phyloP scores from a whole-genome alignment of 2,797 vertebrate species.

The Ctenopoma multispine region DNA sequence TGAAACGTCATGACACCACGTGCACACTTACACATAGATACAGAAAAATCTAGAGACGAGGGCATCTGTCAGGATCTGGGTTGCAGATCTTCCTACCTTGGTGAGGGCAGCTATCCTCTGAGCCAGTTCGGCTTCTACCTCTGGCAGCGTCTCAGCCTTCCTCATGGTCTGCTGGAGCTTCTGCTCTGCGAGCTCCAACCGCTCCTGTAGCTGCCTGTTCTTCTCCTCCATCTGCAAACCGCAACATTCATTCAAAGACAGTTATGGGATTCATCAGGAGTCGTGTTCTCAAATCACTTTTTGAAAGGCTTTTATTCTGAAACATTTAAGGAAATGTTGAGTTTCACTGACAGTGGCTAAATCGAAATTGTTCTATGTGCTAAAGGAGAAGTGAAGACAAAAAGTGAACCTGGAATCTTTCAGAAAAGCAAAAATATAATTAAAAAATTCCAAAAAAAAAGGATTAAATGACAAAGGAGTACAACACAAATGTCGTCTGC shows the following conservation, averaged over 20 bases:
- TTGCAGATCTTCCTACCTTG: slow-evolving; percentile 86
- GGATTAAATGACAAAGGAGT: too few species aligned
- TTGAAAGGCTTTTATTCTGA: too few species aligned
- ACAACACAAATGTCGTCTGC: too few species aligned
- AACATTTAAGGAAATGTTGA: too few species aligned
- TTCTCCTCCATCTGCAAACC: slow-evolving; percentile 94
- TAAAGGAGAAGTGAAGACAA: too few species aligned
- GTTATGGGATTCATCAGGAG: neutral
- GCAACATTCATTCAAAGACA: neutral
- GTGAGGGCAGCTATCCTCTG: slow-evolving; percentile 98
- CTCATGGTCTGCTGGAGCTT: slow-evolving; percentile 99
- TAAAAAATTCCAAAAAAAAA: too few species aligned
- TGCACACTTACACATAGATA: slow-evolving; percentile 54
- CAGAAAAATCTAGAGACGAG: slow-evolving; percentile 35
- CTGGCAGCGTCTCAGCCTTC: slow-evolving; percentile 97
- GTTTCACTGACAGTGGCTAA: too few species aligned
- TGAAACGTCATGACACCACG: slow-evolving; percentile 88
- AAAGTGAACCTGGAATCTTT: too few species aligned
- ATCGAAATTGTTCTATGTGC: too few species aligned
- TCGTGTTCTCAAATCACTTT: too few species aligned
- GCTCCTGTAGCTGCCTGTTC: slow-evolving; percentile 96
- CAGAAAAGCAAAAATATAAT: too few species aligned
- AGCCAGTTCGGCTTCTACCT: slow-evolving; percentile 97
- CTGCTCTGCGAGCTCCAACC: slow-evolving; percentile 97
- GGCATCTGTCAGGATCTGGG: slow-evolving; percentile 37